Percentiles rank a stretch among this genome's conserved stretches.
Evolutionary conservation across 2,797 vertebrate genomes (phyloP).

Genomic region (Alca torda): DNA sequence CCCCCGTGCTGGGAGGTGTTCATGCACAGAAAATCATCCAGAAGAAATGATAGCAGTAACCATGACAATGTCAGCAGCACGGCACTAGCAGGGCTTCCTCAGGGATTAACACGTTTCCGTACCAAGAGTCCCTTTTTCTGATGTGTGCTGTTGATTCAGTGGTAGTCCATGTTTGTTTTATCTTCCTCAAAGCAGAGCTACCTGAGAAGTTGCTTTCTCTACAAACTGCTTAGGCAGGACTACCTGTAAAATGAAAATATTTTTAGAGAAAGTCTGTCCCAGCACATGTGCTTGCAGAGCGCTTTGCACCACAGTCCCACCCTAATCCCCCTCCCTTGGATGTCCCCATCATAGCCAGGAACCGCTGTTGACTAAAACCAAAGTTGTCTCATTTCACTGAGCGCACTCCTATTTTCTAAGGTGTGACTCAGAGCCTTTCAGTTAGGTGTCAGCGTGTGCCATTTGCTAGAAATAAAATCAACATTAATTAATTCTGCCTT

Average conservation of each 20-base stretch:
- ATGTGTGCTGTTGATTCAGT: background rate
- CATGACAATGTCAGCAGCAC: constrained; percentile 9
- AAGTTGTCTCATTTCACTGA: background rate
- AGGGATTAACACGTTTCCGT: background rate
- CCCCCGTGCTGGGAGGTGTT: background rate
- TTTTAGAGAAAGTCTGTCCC: background rate
- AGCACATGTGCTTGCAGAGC: background rate
- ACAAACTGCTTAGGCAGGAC: background rate
- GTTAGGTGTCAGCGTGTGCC: background rate
- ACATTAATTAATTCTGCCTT: background rate
- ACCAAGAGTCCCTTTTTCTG: background rate
- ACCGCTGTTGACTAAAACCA: background rate
- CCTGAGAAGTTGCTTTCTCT: background rate
- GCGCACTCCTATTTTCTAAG: background rate
- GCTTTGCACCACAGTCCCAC: background rate
- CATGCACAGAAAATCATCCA: background rate
- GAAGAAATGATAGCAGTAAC: background rate
- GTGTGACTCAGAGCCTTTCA: background rate
- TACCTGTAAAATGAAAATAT: background rate
- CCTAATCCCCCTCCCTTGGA: background rate
- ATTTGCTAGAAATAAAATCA: background rate
- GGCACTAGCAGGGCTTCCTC: background rate
- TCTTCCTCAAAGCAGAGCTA: background rate
- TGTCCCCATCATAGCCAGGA: background rate
- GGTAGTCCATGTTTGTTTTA: background rate